A percentile compares a stretch with the other conserved stretches of the same genome.
Evolutionary conservation across 2,888 invertebrate species (phyloP).

Genomic region (Plagodis pulveraria): DNA sequence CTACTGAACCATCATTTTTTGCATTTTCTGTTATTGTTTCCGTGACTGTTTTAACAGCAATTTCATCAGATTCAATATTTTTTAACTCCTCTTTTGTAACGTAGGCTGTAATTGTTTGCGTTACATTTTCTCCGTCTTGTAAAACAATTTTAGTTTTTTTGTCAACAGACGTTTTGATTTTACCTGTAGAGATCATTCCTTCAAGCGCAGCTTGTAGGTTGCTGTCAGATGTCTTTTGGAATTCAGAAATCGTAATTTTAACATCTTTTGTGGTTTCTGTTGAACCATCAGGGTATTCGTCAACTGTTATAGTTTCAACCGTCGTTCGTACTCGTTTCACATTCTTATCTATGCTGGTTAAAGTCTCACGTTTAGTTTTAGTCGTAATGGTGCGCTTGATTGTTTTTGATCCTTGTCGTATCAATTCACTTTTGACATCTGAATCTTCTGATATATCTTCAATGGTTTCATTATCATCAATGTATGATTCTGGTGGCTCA

Average conservation of each 20-base stretch:
- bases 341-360: slow-evolving; percentile 77
- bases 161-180: slow-evolving; percentile 71
- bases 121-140: slow-evolving; percentile 73
- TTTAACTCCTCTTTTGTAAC: slow-evolving; percentile 77
- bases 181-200: slow-evolving; percentile 72
- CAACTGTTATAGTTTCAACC: slow-evolving; percentile 78
- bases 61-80: slow-evolving; percentile 66
- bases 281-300: slow-evolving; percentile 81
- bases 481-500: slow-evolving; percentile 53
- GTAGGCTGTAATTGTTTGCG: slow-evolving; percentile 72
- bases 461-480: slow-evolving; percentile 66
- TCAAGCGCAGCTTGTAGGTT: slow-evolving; percentile 76
- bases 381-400: slow-evolving; percentile 76
- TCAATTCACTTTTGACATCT: slow-evolving; percentile 68
- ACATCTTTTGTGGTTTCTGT: slow-evolving; percentile 83
- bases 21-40: slow-evolving; percentile 77
- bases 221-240: slow-evolving; percentile 75
- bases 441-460: slow-evolving; percentile 72
- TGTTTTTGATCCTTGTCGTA: slow-evolving; percentile 60
- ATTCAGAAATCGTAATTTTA: slow-evolving; percentile 80
- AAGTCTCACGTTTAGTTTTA: slow-evolving; percentile 75
- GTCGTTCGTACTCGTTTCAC: slow-evolving; percentile 86
- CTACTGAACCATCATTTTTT: slow-evolving; percentile 70
- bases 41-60: slow-evolving; percentile 76
- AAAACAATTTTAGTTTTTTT: slow-evolving; percentile 80